Evolutionary conservation across 2,113 vertebrate genomes (phyloP).

Genomic region (Vombatus ursinus): DNA sequence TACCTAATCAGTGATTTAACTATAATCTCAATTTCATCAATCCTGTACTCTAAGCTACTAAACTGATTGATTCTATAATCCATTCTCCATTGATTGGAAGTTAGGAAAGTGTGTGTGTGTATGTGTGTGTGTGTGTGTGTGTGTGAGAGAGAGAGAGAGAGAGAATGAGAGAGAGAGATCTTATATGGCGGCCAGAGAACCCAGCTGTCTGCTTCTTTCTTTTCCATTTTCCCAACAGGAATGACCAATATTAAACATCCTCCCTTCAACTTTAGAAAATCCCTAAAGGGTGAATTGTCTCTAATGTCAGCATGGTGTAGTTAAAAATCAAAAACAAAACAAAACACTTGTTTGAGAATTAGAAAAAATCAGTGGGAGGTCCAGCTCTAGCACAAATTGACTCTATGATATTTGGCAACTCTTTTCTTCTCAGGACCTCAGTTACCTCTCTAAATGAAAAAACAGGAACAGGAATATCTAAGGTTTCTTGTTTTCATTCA

Average conservation of each 20-base stretch:
- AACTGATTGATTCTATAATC: neutral
- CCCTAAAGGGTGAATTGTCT: neutral
- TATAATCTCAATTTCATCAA: neutral
- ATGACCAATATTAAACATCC: neutral
- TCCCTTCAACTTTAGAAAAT: neutral
- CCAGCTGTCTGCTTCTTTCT: constrained; percentile 13
- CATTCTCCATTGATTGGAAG: neutral
- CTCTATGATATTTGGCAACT: neutral
- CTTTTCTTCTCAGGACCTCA: neutral
- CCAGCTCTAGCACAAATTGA: neutral
- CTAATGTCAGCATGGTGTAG: neutral
- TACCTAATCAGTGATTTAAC: neutral
- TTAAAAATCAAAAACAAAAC: neutral
- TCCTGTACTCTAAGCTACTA: neutral
- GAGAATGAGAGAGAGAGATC: too few species aligned
- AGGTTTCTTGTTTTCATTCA: neutral
- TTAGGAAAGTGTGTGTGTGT: too few species aligned
- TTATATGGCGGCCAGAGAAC: neutral
- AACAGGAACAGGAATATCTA: neutral
- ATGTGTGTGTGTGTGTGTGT: neutral
- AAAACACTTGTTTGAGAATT: neutral
- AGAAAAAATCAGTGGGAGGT: neutral
- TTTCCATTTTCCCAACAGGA: neutral
- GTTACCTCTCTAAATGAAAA: neutral
- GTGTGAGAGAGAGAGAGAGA: too few species aligned